Percentiles rank a stretch among this genome's conserved stretches.
These are phyloP conservation scores for Cinara cedri DNA, from an alignment of 2,888 invertebrate genomes.

Conservation along the genomic window DNA sequence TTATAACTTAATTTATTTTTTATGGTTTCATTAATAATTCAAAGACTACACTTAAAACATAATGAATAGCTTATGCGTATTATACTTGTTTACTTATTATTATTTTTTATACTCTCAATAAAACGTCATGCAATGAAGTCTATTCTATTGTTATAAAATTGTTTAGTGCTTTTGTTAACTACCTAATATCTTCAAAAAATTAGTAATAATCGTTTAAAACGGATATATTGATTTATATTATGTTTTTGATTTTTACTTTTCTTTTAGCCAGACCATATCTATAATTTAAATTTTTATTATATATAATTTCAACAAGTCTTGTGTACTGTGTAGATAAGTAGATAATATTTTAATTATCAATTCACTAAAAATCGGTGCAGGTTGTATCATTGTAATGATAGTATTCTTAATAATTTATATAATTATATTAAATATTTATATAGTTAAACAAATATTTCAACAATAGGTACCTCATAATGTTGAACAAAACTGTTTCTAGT, in stretches of 20 bases:
- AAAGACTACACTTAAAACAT: conserved; percentile 27
- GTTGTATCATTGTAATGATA: too few relatives aligned
- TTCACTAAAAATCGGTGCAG: too few relatives aligned
- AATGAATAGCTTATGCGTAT: conserved; percentile 40
- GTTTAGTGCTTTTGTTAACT: conserved; percentile 49
- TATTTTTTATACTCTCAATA: conserved; percentile 44
- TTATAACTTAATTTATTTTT: conserved; percentile 34
- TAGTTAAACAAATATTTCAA: not conserved
- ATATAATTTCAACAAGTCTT: not conserved
- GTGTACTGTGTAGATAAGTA: too few relatives aligned
- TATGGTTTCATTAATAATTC: conserved; percentile 31
- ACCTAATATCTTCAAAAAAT: conserved; percentile 37
- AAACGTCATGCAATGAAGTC: conserved; percentile 40
- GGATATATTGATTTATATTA: not conserved
- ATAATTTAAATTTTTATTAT: not conserved
- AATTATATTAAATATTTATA: not conserved
- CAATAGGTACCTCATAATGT: not conserved
- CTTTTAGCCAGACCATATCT: not conserved
- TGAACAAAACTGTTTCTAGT: not conserved
- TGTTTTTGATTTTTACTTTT: conserved; percentile 29
- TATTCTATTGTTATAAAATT: conserved; percentile 45
- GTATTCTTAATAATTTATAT: not conserved
- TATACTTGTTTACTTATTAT: conserved; percentile 46
- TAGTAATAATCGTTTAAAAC: conserved; percentile 30
- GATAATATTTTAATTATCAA: too few relatives aligned